Conservation (phyloP, 2,113 vertebrate species). For the Sminthopsis crassicaudata region DNA sequence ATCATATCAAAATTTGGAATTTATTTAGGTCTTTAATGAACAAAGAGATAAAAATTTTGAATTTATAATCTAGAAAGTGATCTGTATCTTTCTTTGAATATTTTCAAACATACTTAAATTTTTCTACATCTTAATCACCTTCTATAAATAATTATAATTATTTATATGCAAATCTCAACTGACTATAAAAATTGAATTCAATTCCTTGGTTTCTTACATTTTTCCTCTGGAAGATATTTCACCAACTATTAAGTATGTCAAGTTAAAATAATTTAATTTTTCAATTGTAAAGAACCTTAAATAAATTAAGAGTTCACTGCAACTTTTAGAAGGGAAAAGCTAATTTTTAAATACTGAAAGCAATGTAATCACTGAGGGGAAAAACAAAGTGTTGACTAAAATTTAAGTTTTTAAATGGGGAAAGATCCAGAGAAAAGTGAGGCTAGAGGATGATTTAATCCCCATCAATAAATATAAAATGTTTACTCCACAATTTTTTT, state of each 20-base stretch:
- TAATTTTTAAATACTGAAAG: neutral
- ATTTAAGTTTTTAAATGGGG: neutral
- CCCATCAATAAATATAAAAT: neutral
- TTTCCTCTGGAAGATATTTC: neutral
- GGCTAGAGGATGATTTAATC: neutral
- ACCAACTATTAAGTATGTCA: neutral
- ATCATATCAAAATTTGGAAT: neutral
- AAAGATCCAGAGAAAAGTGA: neutral
- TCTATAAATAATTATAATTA: slow-evolving; percentile 3
- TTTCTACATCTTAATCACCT: neutral
- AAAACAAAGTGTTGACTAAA: neutral
- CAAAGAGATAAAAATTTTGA: neutral
- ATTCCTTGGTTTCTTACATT: neutral
- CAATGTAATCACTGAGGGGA: neutral
- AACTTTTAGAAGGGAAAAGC: neutral
- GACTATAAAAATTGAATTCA: neutral
- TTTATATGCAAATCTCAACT: neutral
- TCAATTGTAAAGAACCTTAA: neutral
- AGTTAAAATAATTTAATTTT: neutral
- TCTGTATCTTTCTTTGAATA: neutral
- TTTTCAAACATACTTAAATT: neutral
- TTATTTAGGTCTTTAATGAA: neutral
- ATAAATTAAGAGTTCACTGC: neutral
- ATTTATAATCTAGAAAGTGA: neutral
- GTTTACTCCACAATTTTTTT: neutral